Evolutionary conservation across 2,888 invertebrate genomes (phyloP).

Genomic region (Hirtodrosophila duncani): DNA sequence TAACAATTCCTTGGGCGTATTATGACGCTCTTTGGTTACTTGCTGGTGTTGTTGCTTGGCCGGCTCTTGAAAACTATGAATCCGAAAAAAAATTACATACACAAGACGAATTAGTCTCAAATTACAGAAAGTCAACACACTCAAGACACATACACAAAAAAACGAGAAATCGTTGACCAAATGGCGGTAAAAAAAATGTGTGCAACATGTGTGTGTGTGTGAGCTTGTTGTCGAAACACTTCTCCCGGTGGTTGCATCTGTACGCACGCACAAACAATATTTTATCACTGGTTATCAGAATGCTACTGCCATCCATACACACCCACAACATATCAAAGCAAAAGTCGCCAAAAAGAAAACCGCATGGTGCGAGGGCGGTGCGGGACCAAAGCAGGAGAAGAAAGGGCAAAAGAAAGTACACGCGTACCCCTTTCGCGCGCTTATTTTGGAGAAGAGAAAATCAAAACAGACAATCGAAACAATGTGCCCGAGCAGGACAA

Average conservation of each 20-base stretch:
- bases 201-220: slow-evolving; percentile 60
- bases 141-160: not conserved
- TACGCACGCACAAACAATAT: slow-evolving; percentile 37
- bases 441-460: slow-evolving; percentile 69
- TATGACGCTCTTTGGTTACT: slow-evolving; percentile 34
- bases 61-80: slow-evolving; percentile 26
- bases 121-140: slow-evolving; percentile 11
- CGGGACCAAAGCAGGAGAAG: not conserved
- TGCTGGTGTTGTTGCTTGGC: slow-evolving; percentile 6
- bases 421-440: slow-evolving; percentile 71
- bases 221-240: slow-evolving; percentile 37
- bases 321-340: not conserved
- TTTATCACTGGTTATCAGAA: slow-evolving; percentile 65
- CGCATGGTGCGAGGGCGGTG: slow-evolving; percentile 17
- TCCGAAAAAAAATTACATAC: slow-evolving; percentile 1
- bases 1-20: slow-evolving; percentile 45
- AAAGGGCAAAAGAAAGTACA: slow-evolving; percentile 65
- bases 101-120: slow-evolving; percentile 27
- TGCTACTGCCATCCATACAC: slow-evolving; percentile 52
- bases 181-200: slow-evolving; percentile 51
- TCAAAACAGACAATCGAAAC: slow-evolving; percentile 61
- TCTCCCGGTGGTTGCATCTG: not conserved
- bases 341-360: not conserved
- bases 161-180: slow-evolving; percentile 9
- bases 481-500: no score